Conservation (phyloP, 2,888 invertebrate genomes). For the Chironomus riparius region DNA sequence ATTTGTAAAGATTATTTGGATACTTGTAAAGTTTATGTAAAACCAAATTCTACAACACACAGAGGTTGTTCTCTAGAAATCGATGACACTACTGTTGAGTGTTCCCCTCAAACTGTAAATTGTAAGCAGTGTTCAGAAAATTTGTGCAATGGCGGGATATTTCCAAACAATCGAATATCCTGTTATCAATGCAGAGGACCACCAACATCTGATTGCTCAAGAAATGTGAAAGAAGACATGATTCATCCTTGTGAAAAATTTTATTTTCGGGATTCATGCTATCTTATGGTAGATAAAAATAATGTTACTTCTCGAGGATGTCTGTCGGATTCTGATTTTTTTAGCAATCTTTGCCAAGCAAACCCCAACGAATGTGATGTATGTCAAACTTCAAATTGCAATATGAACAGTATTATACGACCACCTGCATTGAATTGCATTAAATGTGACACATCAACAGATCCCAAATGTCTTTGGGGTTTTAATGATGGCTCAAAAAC, state of each 20-base stretch:
- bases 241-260: slow-evolving; percentile 12
- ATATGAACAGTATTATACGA: background rate
- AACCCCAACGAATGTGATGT: background rate
- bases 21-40: slow-evolving; percentile 14
- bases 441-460: background rate
- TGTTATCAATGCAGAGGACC: slow-evolving; percentile 7
- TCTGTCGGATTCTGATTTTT: background rate
- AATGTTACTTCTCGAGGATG: slow-evolving; percentile 2
- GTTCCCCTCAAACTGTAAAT: background rate
- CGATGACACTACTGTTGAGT: background rate
- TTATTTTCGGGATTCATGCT: slow-evolving; percentile 16
- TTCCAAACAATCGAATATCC: slow-evolving; percentile 2
- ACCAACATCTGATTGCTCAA: background rate
- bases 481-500: background rate
- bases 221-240: background rate
- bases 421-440: background rate
- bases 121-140: slow-evolving; percentile 6
- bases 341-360: background rate
- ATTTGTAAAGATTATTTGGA: slow-evolving; percentile 6
- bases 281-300: background rate
- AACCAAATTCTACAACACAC: slow-evolving; percentile 14
- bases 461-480: slow-evolving; percentile 3
- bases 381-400: slow-evolving; percentile 14
- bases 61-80: slow-evolving; percentile 11
- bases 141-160: slow-evolving; percentile 13